Conservation (phyloP, 1,140 invertebrate species). For the Zaprionus capensis region DNA sequence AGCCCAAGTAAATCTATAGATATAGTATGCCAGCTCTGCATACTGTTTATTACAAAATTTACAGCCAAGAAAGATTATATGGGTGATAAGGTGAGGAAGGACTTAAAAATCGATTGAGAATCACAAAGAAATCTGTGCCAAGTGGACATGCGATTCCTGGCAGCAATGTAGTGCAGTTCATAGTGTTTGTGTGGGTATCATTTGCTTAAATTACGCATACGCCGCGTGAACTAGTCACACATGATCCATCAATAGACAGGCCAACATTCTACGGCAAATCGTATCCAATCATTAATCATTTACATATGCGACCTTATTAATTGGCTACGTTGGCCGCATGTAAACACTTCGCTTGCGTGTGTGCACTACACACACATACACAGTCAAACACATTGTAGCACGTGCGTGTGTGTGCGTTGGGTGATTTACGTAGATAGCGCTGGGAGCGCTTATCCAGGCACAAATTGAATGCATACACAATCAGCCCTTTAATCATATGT, state of each 20-base stretch:
- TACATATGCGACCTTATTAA: constrained; percentile 58
- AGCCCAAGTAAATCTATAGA: neutral
- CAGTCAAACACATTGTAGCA: neutral
- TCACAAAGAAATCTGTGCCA: neutral
- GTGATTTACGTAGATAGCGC: constrained; percentile 39
- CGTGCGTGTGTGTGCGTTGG: constrained; percentile 11
- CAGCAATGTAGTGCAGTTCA: neutral
- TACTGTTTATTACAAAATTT: neutral
- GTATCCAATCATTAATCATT: constrained; percentile 62
- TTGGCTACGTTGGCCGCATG: constrained; percentile 48
- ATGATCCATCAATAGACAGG: constrained; percentile 17
- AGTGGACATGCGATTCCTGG: too few relatives aligned
- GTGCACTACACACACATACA: neutral
- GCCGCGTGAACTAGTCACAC: constrained; percentile 23
- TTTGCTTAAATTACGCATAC: constrained; percentile 56
- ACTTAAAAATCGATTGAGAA: neutral
- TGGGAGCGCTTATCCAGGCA: constrained; percentile 31
- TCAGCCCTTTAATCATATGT: constrained; percentile 49
- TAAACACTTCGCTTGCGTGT: constrained; percentile 30
- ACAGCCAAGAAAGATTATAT: neutral
- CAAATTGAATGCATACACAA: constrained; percentile 45
- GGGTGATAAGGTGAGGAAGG: neutral
- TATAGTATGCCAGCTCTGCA: neutral
- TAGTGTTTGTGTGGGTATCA: neutral
- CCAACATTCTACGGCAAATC: constrained; percentile 37